These are phyloP conservation scores for Malurus elegans DNA, from an alignment of 2,113 vertebrate genomes.

Conservation along the genomic window DNA sequence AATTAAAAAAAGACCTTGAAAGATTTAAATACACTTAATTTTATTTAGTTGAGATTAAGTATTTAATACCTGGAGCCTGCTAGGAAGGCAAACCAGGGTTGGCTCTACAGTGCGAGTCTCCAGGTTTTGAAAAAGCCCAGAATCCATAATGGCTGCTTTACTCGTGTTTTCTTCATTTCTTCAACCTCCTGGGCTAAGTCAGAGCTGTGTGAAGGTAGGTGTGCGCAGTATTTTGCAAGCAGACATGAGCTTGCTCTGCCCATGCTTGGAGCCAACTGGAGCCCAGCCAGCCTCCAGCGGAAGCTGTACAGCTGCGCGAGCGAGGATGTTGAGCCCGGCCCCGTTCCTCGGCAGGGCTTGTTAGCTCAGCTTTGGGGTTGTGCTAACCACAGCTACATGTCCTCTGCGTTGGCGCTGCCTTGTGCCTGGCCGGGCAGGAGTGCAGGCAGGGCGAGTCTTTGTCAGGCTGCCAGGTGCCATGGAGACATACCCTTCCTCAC, in stretches of 20 bases:
- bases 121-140: background rate
- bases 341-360: background rate
- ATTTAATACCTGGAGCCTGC: background rate
- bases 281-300: background rate
- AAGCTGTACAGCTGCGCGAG: slow-evolving; percentile 14
- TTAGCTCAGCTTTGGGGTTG: background rate
- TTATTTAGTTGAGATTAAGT: background rate
- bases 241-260: slow-evolving; percentile 45
- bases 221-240: slow-evolving; percentile 18
- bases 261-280: slow-evolving; percentile 40
- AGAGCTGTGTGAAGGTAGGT: slow-evolving; percentile 28
- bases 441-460: slow-evolving; percentile 8
- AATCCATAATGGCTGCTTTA: background rate
- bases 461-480: slow-evolving; percentile 9
- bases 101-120: background rate
- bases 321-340: background rate
- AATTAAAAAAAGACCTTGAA: background rate
- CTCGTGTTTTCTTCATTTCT: slow-evolving; percentile 14
- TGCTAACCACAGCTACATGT: slow-evolving; percentile 23
- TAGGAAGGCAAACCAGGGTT: background rate
- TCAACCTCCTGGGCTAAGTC: background rate
- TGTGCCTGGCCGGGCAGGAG: background rate
- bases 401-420: background rate
- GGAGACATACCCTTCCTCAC: slow-evolving; percentile 52
- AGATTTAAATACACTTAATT: background rate